A percentile compares a stretch with the other conserved stretches of the same genome.
These are phyloP conservation scores for Alligator sinensis DNA, from an alignment of 2,113 vertebrate species.

Conservation along the genomic window DNA sequence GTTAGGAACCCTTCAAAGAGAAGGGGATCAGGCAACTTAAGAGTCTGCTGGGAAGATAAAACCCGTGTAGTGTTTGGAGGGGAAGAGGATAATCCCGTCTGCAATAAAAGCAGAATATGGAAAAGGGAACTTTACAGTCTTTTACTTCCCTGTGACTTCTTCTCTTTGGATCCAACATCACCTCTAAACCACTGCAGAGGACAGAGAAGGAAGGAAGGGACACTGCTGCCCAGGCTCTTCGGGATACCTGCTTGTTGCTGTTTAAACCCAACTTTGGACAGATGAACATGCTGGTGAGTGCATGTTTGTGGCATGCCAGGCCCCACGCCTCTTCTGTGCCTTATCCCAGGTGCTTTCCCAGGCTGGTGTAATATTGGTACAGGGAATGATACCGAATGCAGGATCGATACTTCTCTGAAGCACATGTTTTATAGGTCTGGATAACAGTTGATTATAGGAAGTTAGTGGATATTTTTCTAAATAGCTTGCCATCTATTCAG, in stretches of 20 bases:
- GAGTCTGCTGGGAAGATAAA: not conserved
- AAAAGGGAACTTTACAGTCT: not conserved
- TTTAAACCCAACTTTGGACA: no score
- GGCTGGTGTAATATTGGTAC: not conserved
- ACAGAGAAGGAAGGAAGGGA: no score
- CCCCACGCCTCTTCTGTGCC: not conserved
- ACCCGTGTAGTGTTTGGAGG: not conserved
- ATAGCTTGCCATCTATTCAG: not conserved
- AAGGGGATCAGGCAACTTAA: not conserved
- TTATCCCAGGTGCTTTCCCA: not conserved
- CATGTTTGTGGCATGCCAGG: not conserved
- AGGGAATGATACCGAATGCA: not conserved
- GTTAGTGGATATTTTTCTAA: not conserved
- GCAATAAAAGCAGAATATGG: not conserved
- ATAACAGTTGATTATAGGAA: not conserved
- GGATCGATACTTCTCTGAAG: not conserved
- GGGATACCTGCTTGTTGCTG: no score
- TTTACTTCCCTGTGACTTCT: not conserved
- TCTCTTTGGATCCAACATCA: no score
- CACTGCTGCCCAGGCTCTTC: no score
- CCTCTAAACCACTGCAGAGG: no score
- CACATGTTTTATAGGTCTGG: rapidly evolving
- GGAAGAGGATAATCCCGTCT: not conserved
- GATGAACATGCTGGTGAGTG: no score
- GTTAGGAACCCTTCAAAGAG: not conserved